Evolutionary conservation across 2,113 vertebrate genomes (phyloP).

Genomic region (Chaenogobius annularis): DNA sequence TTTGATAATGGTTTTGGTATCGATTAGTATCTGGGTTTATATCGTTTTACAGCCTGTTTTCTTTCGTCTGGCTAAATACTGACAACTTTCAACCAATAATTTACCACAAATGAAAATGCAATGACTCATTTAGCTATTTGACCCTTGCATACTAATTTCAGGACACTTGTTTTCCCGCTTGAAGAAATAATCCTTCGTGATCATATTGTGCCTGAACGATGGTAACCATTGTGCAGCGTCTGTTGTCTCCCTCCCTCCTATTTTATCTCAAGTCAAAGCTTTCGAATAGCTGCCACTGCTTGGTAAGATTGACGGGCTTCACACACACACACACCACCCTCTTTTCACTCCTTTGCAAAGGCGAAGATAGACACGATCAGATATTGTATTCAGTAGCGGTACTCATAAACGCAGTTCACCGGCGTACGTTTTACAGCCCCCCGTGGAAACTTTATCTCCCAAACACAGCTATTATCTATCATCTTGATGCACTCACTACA

Average conservation of each 20-base stretch:
- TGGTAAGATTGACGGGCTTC: slow-evolving; percentile 25
- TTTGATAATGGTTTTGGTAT: too few species aligned
- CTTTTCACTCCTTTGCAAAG: slow-evolving; percentile 14
- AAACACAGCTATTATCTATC: slow-evolving; percentile 50
- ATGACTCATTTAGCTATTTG: background rate
- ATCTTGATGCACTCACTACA: slow-evolving; percentile 32
- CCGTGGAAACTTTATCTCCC: slow-evolving; percentile 52
- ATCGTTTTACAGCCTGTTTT: too few species aligned
- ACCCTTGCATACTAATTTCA: background rate
- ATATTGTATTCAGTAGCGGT: slow-evolving; percentile 36
- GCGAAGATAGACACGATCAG: slow-evolving; percentile 32
- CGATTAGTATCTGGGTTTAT: too few species aligned
- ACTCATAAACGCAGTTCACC: slow-evolving; percentile 39
- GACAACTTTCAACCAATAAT: background rate
- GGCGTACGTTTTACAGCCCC: slow-evolving; percentile 50
- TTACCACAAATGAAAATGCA: background rate
- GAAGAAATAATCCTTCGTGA: background rate
- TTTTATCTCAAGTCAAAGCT: slow-evolving; percentile 28
- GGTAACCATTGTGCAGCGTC: slow-evolving; percentile 20
- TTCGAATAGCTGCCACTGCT: slow-evolving; percentile 4
- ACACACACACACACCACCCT: slow-evolving; percentile 7
- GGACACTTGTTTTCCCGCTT: background rate
- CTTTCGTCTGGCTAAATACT: too few species aligned
- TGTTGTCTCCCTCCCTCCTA: slow-evolving; percentile 34
- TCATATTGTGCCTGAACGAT: slow-evolving; percentile 1